phyloP scores from a whole-genome alignment of 2,797 vertebrate species.

The Benthosema pterotum region DNA sequence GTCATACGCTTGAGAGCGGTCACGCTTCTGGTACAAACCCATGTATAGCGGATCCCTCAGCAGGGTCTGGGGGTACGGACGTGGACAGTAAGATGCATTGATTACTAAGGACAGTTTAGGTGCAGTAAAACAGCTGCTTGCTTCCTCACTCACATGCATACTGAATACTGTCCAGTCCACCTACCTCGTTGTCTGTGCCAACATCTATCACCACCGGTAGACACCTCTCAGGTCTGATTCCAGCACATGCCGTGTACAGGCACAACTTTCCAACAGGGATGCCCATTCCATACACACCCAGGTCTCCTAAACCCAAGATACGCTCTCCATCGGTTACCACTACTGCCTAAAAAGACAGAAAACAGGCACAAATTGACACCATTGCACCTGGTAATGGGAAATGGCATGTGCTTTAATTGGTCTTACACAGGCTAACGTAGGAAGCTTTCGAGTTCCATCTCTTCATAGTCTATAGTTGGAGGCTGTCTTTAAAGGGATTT shows the following conservation, averaged over 20 bases:
- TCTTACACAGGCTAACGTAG: no score
- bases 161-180: constrained; percentile 21
- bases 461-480: no score
- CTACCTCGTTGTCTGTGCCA: constrained; percentile 91
- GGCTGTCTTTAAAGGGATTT: no score
- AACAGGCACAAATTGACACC: constrained; percentile 7
- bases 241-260: constrained; percentile 95
- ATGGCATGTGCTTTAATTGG: not conserved
- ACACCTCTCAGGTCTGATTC: constrained; percentile 91
- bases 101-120: not conserved
- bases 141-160: constrained; percentile 8
- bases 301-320: constrained; percentile 94
- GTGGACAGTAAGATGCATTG: not conserved
- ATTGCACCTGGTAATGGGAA: constrained; percentile 3
- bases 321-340: constrained; percentile 97
- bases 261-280: constrained; percentile 97
- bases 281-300: constrained; percentile 98
- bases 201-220: constrained; percentile 96
- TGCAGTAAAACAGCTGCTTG: not conserved
- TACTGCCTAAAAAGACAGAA: constrained; percentile 83
- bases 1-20: constrained; percentile 91
- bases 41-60: constrained; percentile 94
- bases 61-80: constrained; percentile 77
- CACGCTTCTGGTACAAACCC: constrained; percentile 95
- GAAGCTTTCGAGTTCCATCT: no score